These are phyloP conservation scores for Otus scops DNA, from an alignment of 2,797 vertebrate genomes.

Conservation along the genomic window DNA sequence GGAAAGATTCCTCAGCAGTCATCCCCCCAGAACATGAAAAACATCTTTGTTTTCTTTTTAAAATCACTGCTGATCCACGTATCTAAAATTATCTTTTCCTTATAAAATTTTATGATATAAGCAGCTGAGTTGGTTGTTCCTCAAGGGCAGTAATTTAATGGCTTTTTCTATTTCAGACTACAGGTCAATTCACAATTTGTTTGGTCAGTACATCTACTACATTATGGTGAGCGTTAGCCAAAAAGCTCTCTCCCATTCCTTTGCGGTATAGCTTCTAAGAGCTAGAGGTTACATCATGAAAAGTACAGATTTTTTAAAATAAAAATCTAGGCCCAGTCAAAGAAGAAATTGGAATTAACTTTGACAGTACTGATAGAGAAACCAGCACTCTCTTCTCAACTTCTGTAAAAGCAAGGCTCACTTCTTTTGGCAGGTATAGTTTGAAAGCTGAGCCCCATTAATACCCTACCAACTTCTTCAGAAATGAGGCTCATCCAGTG, in stretches of 20 bases:
- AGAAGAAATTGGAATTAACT: not conserved
- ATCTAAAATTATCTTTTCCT: not conserved
- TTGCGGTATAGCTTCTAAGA: not conserved
- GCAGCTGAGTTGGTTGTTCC: not conserved
- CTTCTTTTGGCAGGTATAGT: not conserved
- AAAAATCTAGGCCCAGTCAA: not conserved
- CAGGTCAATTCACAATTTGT: not conserved
- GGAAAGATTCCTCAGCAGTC: not conserved
- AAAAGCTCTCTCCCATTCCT: not conserved
- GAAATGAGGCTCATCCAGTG: not conserved
- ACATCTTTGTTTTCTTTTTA: not conserved
- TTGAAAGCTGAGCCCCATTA: not conserved
- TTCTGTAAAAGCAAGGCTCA: not conserved
- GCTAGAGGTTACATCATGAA: not conserved
- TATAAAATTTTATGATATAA: not conserved
- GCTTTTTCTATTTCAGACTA: slow-evolving; percentile 16
- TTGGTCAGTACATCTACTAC: not conserved
- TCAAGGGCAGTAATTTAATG: not conserved
- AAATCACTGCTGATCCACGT: not conserved
- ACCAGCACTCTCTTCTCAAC: not conserved
- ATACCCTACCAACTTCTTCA: not conserved
- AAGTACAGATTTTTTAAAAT: not conserved
- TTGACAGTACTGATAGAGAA: not conserved
- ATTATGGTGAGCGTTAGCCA: not conserved
- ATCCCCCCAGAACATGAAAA: not conserved